These are phyloP conservation scores for Iguana delicatissima DNA, from an alignment of 2,797 vertebrate genomes.

Conservation along the genomic window DNA sequence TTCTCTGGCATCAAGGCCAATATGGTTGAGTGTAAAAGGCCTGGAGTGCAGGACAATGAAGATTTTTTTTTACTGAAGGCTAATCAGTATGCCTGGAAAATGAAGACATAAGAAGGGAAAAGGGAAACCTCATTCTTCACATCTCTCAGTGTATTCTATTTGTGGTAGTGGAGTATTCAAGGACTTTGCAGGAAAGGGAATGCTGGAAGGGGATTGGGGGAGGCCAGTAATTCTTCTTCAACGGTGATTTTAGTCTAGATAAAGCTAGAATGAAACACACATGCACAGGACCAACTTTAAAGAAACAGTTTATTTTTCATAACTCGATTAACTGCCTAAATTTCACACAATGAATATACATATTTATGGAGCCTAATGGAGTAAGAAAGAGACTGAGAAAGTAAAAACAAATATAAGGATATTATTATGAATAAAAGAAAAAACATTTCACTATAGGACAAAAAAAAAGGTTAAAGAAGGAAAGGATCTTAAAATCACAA, in stretches of 20 bases:
- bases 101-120: not conserved
- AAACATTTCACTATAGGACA: not conserved
- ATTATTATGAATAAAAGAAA: not conserved
- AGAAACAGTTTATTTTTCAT: not conserved
- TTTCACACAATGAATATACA: not conserved
- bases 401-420: not conserved
- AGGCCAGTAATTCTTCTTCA: slow-evolving; percentile 16
- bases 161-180: not conserved
- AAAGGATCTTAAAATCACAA: not conserved
- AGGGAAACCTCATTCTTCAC: not conserved
- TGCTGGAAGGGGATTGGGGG: no score
- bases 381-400: not conserved
- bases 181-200: not conserved
- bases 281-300: not conserved
- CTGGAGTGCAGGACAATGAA: not conserved
- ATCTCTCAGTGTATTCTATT: not conserved
- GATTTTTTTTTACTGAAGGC: not conserved
- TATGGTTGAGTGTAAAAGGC: not conserved
- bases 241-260: not conserved
- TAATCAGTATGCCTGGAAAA: not conserved
- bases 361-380: not conserved
- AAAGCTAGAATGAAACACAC: not conserved
- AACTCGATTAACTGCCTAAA: not conserved
- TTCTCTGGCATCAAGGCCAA: not conserved
- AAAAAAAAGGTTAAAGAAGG: not conserved